A percentile compares a stretch with the other conserved stretches of the same genome.
These are phyloP conservation scores for Misgurnus mizolepis DNA, from an alignment of 2,113 vertebrate species.

Conservation along the genomic window DNA sequence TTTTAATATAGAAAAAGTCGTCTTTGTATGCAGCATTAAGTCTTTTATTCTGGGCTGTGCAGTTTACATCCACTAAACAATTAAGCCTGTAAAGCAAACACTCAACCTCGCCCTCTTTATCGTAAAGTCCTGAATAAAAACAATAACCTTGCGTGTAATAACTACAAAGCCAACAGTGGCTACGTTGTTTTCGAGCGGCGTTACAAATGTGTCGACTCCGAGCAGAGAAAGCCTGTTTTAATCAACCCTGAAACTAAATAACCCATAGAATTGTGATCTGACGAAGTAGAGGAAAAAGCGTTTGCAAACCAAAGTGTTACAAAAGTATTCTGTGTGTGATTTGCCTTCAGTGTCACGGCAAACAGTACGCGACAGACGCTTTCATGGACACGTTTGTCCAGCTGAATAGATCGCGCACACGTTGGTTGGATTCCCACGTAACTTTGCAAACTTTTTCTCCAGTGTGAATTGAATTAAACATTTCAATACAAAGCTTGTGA, in stretches of 20 bases:
- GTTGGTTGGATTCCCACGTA: neutral
- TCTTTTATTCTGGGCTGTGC: neutral
- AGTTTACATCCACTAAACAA: neutral
- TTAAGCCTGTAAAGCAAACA: neutral
- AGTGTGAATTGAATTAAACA: neutral
- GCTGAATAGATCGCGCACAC: neutral
- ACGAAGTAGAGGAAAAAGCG: neutral
- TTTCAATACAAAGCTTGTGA: neutral
- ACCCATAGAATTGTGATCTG: neutral
- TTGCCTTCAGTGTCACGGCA: neutral
- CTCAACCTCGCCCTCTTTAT: neutral
- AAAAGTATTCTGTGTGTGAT: neutral
- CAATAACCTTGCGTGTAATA: neutral
- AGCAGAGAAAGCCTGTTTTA: neutral
- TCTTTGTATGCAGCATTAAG: neutral
- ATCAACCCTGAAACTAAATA: neutral
- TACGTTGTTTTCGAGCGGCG: conserved; percentile 20
- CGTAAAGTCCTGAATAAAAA: neutral
- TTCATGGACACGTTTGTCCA: neutral
- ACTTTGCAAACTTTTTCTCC: conserved; percentile 11
- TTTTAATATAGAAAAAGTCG: too few species aligned
- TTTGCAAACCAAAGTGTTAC: neutral
- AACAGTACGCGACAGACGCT: neutral
- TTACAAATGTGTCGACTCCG: neutral
- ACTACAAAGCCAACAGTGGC: conserved; percentile 27